These are phyloP conservation scores for Neolamprologus caudopunctatus DNA, from an alignment of 2,113 vertebrate genomes.

Conservation along the genomic window DNA sequence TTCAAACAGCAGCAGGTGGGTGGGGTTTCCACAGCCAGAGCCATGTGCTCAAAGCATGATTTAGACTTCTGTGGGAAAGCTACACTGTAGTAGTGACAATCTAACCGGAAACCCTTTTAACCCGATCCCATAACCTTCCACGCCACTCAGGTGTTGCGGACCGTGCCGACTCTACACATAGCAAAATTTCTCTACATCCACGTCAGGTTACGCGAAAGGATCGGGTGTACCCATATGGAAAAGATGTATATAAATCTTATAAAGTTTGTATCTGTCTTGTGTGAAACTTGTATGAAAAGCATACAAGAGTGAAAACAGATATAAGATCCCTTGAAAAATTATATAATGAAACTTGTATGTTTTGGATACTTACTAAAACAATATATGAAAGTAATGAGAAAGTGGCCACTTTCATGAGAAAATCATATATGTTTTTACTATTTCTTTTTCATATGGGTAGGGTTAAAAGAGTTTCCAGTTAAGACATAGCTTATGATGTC, in stretches of 20 bases:
- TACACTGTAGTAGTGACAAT: neutral
- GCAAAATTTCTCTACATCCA: neutral
- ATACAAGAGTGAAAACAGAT: too few relatives aligned
- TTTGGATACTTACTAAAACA: too few relatives aligned
- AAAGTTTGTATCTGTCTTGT: too few relatives aligned
- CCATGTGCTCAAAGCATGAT: neutral
- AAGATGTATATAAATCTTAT: too few relatives aligned
- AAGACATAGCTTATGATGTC: neutral
- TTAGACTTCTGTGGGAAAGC: neutral
- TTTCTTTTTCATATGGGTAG: neutral
- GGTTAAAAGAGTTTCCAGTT: neutral
- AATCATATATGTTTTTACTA: too few relatives aligned
- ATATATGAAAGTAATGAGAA: too few relatives aligned
- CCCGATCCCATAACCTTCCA: neutral
- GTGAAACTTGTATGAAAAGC: too few relatives aligned
- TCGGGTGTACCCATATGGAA: neutral
- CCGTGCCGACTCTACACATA: accelerated
- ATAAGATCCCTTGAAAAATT: too few relatives aligned
- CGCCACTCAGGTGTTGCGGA: neutral
- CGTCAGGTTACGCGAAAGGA: neutral
- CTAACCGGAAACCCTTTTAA: neutral
- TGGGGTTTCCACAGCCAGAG: neutral
- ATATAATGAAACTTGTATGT: too few relatives aligned
- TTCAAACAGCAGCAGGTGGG: neutral
- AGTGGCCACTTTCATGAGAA: too few relatives aligned